Conservation (phyloP, 2,113 vertebrate genomes). For the Galeopterus variegatus region DNA sequence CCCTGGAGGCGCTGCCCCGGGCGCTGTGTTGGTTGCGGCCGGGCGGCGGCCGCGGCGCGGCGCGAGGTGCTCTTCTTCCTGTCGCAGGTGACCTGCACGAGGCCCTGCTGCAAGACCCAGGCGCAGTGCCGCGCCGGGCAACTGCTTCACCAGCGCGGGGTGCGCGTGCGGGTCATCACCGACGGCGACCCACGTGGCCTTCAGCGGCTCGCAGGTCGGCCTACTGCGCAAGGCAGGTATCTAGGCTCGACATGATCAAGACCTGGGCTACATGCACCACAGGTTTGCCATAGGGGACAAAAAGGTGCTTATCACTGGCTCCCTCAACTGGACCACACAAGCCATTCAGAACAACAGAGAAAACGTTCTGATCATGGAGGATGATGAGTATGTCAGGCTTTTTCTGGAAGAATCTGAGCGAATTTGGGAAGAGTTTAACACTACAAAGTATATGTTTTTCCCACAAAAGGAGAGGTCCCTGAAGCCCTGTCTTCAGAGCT, state of each 20-base stretch:
- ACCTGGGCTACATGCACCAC: constrained; percentile 95
- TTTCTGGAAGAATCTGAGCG: constrained; percentile 93
- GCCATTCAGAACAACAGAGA: constrained; percentile 95
- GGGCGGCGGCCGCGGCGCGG: no score
- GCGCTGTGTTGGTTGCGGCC: no score
- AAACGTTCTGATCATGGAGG: constrained; percentile 93
- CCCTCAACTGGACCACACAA: constrained; percentile 96
- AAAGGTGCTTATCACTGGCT: constrained; percentile 94
- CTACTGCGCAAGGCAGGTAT: constrained; percentile 89
- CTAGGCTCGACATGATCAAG: constrained; percentile 91
- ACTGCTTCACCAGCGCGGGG: no score
- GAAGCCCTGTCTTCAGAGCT: not conserved
- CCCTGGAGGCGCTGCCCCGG: no score
- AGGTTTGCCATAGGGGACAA: constrained; percentile 95
- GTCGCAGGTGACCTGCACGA: no score
- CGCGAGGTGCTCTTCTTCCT: no score
- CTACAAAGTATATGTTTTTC: constrained; percentile 86
- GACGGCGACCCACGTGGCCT: no score
- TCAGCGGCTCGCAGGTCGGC: no score
- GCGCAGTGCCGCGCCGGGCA: no score
- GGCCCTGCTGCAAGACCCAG: no score
- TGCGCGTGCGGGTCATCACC: no score
- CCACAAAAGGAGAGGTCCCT: constrained; percentile 46
- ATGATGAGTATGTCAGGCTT: constrained; percentile 90
- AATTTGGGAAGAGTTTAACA: constrained; percentile 94